Conservation (phyloP, 2,888 invertebrate genomes). For the Tetranychus truncatus region DNA sequence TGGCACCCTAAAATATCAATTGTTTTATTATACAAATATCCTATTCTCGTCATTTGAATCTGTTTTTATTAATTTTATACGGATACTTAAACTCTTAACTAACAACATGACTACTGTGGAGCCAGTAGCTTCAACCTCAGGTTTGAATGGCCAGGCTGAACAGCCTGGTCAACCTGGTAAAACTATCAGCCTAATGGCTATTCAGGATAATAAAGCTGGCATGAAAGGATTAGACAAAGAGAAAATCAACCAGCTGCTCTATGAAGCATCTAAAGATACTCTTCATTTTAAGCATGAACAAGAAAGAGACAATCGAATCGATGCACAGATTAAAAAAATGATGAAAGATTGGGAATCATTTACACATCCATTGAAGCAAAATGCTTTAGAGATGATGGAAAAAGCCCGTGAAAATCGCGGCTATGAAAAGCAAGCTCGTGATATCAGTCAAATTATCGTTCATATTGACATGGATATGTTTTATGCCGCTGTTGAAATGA, state of each 20-base stretch:
- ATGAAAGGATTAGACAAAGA: constrained; percentile 27
- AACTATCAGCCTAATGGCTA: background rate
- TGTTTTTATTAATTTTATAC: too few species aligned
- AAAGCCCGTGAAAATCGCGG: constrained; percentile 29
- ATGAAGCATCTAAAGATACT: constrained; percentile 37
- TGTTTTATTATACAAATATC: too few species aligned
- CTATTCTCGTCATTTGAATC: too few species aligned
- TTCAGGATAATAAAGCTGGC: constrained; percentile 25
- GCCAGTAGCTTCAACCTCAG: background rate
- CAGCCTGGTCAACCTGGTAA: too few species aligned
- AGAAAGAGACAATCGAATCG: constrained; percentile 36
- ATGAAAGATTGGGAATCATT: constrained; percentile 24
- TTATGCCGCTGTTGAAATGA: constrained; percentile 43
- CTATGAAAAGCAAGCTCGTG: constrained; percentile 34
- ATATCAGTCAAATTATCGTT: constrained; percentile 37
- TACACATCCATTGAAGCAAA: constrained; percentile 30
- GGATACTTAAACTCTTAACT: too few species aligned
- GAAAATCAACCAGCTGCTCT: constrained; percentile 33
- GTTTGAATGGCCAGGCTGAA: background rate
- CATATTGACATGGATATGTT: constrained; percentile 47
- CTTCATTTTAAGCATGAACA: constrained; percentile 39
- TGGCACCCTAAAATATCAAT: too few species aligned
- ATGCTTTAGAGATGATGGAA: constrained; percentile 32
- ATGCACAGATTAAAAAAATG: constrained; percentile 32
- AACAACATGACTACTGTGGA: background rate